Conservation (phyloP, 2,113 vertebrate species). For the Nipponia nippon region DNA sequence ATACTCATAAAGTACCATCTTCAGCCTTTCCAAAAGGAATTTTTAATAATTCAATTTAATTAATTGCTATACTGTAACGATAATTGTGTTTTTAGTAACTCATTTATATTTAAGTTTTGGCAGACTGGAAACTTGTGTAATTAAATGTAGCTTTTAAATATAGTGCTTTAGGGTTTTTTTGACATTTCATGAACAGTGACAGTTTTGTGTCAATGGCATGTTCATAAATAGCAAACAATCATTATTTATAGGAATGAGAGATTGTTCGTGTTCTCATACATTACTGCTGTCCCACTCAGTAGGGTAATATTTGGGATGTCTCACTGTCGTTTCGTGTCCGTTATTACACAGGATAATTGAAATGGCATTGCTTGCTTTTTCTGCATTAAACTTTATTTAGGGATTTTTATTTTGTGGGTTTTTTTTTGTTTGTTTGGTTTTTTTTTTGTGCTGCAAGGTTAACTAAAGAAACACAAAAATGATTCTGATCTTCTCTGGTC, state of each 20-base stretch:
- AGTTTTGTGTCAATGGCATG: neutral
- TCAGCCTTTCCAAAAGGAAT: neutral
- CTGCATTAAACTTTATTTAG: neutral
- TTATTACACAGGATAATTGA: neutral
- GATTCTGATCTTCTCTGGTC: accelerated
- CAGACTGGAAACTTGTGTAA: neutral
- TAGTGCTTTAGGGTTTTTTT: neutral
- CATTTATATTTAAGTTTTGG: neutral
- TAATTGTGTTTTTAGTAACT: neutral
- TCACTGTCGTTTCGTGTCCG: neutral
- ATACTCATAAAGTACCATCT: accelerated
- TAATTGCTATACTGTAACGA: neutral
- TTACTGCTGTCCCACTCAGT: neutral
- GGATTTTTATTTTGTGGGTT: neutral
- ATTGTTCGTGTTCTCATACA: neutral
- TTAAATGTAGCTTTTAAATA: neutral
- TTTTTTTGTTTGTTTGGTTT: too few species aligned
- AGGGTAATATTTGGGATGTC: neutral
- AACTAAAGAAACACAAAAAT: neutral
- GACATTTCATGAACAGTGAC: neutral
- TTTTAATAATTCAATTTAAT: neutral
- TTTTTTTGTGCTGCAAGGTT: neutral
- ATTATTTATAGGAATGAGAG: neutral
- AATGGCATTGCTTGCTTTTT: neutral
- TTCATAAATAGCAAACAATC: neutral